Evolutionary conservation across 2,888 invertebrate genomes (phyloP).

Genomic region (Drosophila austrosaltans): DNA sequence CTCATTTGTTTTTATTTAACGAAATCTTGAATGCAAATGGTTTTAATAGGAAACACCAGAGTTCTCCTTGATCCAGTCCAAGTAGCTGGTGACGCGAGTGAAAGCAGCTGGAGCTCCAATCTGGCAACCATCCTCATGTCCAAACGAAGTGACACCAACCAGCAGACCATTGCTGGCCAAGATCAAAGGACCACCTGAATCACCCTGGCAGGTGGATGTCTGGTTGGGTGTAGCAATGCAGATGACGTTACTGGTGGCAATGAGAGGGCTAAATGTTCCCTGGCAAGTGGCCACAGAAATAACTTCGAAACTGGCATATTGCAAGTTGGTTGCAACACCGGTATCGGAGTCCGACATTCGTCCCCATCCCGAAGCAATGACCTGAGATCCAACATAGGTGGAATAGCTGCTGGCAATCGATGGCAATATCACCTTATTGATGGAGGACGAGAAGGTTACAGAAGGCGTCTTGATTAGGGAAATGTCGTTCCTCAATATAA

Average conservation of each 20-base stretch:
- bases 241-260: constrained; percentile 53
- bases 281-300: constrained; percentile 76
- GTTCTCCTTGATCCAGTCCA: constrained; percentile 64
- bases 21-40: too few species aligned
- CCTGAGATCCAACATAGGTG: constrained; percentile 74
- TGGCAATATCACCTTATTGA: constrained; percentile 61
- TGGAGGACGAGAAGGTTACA: constrained; percentile 39
- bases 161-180: constrained; percentile 35
- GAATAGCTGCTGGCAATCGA: constrained; percentile 55
- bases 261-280: constrained; percentile 47
- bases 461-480: constrained; percentile 67
- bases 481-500: constrained; percentile 71
- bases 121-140: constrained; percentile 56
- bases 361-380: constrained; percentile 84
- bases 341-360: constrained; percentile 64
- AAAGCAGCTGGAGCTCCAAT: constrained; percentile 66
- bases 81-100: constrained; percentile 54
- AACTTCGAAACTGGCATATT: constrained; percentile 74
- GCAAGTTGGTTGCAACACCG: constrained; percentile 72
- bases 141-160: constrained; percentile 75
- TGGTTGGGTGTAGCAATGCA: constrained; percentile 67
- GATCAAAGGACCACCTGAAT: constrained; percentile 81
- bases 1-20: background rate
- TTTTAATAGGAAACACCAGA: constrained; percentile 59
- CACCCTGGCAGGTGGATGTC: constrained; percentile 76